phyloP scores from a whole-genome alignment of 2,113 vertebrate species.

The Tyto alba region DNA sequence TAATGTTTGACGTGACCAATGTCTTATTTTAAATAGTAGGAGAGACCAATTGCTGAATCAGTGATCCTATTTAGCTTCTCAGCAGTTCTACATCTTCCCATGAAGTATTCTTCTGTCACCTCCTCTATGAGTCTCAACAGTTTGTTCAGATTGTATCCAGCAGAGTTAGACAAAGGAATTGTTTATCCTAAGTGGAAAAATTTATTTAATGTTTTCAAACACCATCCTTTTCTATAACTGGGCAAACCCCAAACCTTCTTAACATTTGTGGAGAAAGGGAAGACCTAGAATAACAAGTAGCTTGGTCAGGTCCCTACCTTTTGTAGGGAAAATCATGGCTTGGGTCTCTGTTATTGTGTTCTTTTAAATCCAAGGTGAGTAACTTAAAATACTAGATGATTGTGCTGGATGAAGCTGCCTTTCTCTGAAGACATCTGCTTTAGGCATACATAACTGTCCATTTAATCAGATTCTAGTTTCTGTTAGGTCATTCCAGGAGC shows the following conservation, averaged over 20 bases:
- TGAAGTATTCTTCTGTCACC: not conserved
- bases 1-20: not conserved
- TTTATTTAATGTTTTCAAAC: not conserved
- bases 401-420: not conserved
- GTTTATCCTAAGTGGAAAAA: not conserved
- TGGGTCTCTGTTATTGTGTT: not conserved
- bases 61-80: not conserved
- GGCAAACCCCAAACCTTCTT: not conserved
- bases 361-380: not conserved
- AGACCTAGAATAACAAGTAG: not conserved
- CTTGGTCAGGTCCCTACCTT: not conserved
- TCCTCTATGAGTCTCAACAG: not conserved
- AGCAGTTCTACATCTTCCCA: not conserved
- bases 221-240: not conserved
- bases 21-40: not conserved
- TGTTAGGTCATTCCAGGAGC: not conserved
- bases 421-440: not conserved
- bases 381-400: not conserved
- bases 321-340: not conserved
- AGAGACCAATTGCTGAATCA: not conserved
- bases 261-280: not conserved
- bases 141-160: not conserved
- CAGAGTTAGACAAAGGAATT: not conserved
- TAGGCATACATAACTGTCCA: not conserved
- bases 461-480: not conserved